Conservation (phyloP, 2,113 vertebrate genomes). For the Dicerorhinus sumatrensis region DNA sequence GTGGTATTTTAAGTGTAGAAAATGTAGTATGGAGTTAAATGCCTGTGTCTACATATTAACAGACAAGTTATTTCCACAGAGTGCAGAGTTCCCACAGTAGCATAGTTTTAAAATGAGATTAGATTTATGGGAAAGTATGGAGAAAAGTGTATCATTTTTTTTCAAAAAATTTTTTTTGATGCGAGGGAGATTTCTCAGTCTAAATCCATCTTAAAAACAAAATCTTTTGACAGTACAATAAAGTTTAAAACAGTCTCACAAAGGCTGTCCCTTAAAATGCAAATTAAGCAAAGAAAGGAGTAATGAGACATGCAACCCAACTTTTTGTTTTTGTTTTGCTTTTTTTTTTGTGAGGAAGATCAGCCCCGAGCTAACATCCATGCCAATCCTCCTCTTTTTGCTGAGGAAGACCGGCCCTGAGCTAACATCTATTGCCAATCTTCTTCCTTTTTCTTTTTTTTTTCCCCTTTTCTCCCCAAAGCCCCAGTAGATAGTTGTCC, state of each 20-base stretch:
- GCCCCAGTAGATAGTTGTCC: no score
- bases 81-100: background rate
- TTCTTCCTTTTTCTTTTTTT: no score
- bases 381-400: no score
- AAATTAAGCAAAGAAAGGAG: background rate
- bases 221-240: background rate
- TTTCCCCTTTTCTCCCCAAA: no score
- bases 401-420: no score
- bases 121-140: background rate
- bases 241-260: slow-evolving; percentile 9
- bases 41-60: background rate
- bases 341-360: no score
- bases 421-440: no score
- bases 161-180: background rate
- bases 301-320: background rate
- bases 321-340: background rate
- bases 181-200: background rate
- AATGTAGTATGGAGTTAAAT: slow-evolving; percentile 9
- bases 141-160: background rate
- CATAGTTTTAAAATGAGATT: background rate
- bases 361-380: no score
- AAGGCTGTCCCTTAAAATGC: background rate
- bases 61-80: background rate
- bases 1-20: background rate
- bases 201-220: slow-evolving; percentile 41